Conservation (phyloP, 2,797 vertebrate genomes). For the Jordanella pulchra region DNA sequence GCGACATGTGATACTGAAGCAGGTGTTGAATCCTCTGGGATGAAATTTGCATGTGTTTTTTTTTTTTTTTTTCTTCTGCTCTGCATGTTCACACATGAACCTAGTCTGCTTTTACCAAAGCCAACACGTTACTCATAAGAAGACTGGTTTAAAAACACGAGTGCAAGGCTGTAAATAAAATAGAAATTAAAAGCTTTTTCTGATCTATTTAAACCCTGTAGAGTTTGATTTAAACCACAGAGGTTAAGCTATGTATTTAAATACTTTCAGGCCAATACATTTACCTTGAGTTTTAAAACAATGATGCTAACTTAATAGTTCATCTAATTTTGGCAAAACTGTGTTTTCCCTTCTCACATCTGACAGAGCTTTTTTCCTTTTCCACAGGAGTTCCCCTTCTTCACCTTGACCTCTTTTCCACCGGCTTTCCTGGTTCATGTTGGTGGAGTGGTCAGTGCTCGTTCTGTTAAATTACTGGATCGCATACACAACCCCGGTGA, state of each 20-base stretch:
- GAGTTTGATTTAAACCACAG: too few species aligned
- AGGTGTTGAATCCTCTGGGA: conserved; percentile 12
- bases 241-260: too few species aligned
- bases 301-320: background rate
- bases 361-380: conserved; percentile 26
- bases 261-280: background rate
- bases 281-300: background rate
- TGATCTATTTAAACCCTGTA: background rate
- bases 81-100: conserved; percentile 58
- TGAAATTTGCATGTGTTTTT: conserved; percentile 51
- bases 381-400: conserved; percentile 95
- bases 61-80: conserved; percentile 23
- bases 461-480: conserved; percentile 97
- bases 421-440: conserved; percentile 92
- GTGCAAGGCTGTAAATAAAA: background rate
- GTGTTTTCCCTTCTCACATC: conserved; percentile 8
- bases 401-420: conserved; percentile 95
- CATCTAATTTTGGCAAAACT: background rate
- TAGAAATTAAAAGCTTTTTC: background rate
- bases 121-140: background rate
- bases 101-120: background rate
- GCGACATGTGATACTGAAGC: conserved; percentile 13
- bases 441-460: conserved; percentile 95
- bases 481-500: conserved; percentile 98
- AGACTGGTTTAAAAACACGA: background rate